Conservation (phyloP, 2,797 vertebrate species). For the Lithobates pipiens region DNA sequence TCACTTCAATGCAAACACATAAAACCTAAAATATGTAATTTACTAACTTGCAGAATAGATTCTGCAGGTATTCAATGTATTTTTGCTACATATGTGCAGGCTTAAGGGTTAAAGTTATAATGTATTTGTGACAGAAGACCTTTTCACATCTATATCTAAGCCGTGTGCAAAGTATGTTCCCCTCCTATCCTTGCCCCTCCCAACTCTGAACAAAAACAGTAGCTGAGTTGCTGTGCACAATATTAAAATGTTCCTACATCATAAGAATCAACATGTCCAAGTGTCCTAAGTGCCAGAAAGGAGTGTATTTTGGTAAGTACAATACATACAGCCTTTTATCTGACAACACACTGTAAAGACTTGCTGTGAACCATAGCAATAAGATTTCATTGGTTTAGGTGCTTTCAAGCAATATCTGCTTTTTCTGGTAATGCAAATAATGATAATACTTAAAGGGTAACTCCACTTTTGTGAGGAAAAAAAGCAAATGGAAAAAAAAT, state of each 20-base stretch:
- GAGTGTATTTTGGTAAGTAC: conserved; percentile 95
- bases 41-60: too few relatives aligned
- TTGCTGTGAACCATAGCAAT: not conserved
- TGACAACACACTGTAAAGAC: not conserved
- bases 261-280: conserved; percentile 84
- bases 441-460: too few relatives aligned
- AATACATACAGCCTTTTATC: too few relatives aligned
- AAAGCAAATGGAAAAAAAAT: too few relatives aligned
- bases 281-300: conserved; percentile 92
- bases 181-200: conserved; percentile 37
- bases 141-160: not conserved
- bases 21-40: too few relatives aligned
- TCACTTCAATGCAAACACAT: too few relatives aligned
- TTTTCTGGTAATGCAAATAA: not conserved
- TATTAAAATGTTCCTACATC: not conserved
- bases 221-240: not conserved
- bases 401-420: not conserved
- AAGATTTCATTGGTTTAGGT: too few relatives aligned
- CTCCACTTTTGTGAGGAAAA: too few relatives aligned
- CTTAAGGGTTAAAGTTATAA: not conserved
- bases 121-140: not conserved
- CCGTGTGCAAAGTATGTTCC: conserved; percentile 54
- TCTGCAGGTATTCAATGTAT: too few relatives aligned
- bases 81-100: not conserved
- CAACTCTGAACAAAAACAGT: conserved; percentile 10